These are phyloP conservation scores for Sarcophaga caerulescens DNA, from an alignment of 2,888 invertebrate genomes.

Conservation along the genomic window DNA sequence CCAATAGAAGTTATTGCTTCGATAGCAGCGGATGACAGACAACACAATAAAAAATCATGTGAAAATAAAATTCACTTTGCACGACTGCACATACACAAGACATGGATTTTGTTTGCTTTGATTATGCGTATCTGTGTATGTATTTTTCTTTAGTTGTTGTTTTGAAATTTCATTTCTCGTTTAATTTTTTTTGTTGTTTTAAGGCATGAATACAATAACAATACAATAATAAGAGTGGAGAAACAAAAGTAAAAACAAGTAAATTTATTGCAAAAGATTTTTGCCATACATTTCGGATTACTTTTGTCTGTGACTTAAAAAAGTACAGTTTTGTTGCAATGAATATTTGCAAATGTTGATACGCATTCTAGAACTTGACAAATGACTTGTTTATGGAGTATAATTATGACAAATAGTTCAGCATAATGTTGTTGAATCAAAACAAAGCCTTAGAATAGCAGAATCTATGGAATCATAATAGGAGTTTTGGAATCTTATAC, in stretches of 20 bases:
- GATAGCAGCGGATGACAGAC: neutral
- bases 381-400: no score
- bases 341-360: no score
- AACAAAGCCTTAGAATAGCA: no score
- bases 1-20: neutral
- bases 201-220: neutral
- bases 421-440: no score
- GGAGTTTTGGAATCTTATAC: no score
- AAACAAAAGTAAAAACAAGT: no score
- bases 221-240: neutral
- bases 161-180: conserved; percentile 3
- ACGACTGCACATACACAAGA: neutral
- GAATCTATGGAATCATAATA: no score
- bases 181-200: neutral
- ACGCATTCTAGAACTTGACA: no score
- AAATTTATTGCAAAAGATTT: no score
- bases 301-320: neutral
- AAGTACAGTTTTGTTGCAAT: conserved; percentile 31
- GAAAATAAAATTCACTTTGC: neutral
- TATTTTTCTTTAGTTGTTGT: conserved; percentile 18
- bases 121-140: no score
- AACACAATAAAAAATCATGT: neutral
- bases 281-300: neutral
- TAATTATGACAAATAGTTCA: no score
- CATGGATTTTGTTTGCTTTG: no score